Base-by-base conservation (phyloP, 2,797 vertebrate genomes). In the Ceyx erithaca region DNA sequence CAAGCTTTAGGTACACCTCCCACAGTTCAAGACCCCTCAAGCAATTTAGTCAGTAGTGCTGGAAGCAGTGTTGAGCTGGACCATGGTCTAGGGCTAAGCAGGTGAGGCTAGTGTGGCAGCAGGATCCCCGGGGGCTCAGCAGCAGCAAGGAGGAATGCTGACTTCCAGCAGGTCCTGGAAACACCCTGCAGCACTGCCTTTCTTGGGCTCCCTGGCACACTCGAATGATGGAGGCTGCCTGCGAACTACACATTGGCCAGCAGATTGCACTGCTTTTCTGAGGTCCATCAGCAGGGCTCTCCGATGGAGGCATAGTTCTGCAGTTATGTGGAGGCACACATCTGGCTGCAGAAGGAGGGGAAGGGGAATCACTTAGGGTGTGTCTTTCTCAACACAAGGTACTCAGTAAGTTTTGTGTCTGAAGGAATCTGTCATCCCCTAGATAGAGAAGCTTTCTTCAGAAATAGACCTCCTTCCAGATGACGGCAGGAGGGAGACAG, bases 401-500 rank as follows among this genome's bases (percentile, higher is more conserved):
- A 57, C n/a, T 30, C 0, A 0, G 67, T 62, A 62, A 49, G 4
- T 54, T 57, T 67, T 85, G 23, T 10, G 2, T 90, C 72, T 83
- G 84, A 31, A 87, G 12, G 72, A 54, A 71, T 90, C 81, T 71
- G 49, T 85, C 86, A 89, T 64, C 26, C 13, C 8, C 58, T n/a
- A 70, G 71, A 0, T 3, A 45, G 41, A 19, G 41, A 54, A 83
- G 43, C 62, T 73, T 71, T 17, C 40, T 78, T 64, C 2, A 2
- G 31, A 68, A 95, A 58, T n/a, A 23, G 80, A 73, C 26, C 76
- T 77, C 90, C 58, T 92, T 66, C 93, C 86, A 93, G 76, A 78
- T 5, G 3, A 51, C 63, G 30, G 37, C 49, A 75, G 79, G 46
- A 87, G 73, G 78, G 86, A 63, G 59, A 79, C 3, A 0, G 59